These are phyloP conservation scores for Nematopogon swammerdamellus DNA, from an alignment of 2,888 invertebrate genomes.

Conservation along the genomic window DNA sequence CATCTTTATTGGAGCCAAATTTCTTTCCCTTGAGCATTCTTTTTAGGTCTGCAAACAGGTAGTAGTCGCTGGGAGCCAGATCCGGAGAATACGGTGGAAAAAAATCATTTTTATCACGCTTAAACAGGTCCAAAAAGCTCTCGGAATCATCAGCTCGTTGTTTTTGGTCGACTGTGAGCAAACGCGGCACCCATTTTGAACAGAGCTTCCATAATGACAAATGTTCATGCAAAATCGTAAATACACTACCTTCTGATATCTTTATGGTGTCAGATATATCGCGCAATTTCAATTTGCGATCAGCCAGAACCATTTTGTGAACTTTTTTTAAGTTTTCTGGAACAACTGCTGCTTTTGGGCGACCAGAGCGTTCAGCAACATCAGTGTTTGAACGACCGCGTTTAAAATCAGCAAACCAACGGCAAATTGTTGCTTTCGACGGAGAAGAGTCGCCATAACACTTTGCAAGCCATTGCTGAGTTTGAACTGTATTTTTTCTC, in stretches of 20 bases:
- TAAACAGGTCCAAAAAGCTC: neutral
- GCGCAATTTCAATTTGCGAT: neutral
- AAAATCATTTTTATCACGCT: neutral
- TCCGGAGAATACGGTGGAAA: neutral
- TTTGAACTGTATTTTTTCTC: no score
- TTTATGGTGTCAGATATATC: conserved; percentile 1
- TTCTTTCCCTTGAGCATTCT: conserved; percentile 2
- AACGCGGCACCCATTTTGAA: conserved; percentile 1
- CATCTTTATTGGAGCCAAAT: conserved; percentile 2
- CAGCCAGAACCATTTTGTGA: neutral
- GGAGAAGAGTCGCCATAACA: conserved; percentile 2
- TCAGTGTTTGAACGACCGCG: conserved; percentile 1
- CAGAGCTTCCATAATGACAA: neutral
- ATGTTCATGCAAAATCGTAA: conserved; percentile 1
- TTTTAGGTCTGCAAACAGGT: conserved; percentile 2
- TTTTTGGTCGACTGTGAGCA: conserved; percentile 1
- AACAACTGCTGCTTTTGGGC: neutral
- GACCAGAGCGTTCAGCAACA: conserved; percentile 1
- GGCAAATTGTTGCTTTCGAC: neutral
- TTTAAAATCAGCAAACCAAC: conserved; percentile 1
- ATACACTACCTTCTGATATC: conserved; percentile 3
- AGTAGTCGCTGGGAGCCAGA: conserved; percentile 1
- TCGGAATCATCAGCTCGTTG: neutral
- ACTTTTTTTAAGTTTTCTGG: no score
- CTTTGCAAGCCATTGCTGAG: no score